These are phyloP conservation scores for Panulirus ornatus DNA, from an alignment of 1,140 invertebrate species.

Conservation along the genomic window DNA sequence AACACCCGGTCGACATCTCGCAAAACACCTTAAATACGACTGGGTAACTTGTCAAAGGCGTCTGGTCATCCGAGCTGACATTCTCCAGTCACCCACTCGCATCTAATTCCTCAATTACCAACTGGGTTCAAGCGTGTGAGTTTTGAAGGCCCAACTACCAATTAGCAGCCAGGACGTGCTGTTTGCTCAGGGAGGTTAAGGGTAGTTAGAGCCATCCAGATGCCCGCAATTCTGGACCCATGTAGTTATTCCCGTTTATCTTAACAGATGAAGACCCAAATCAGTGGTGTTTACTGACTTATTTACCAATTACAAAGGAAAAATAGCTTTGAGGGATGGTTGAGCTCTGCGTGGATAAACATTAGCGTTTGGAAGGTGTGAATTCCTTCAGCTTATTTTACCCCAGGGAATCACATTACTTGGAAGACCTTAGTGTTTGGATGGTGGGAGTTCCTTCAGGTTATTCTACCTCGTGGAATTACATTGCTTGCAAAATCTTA, in stretches of 20 bases:
- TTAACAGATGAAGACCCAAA: neutral
- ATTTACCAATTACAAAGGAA: neutral
- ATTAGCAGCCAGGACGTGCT: slow-evolving; percentile 4
- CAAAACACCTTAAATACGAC: too few species aligned
- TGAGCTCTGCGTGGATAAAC: too few species aligned
- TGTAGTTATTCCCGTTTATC: slow-evolving; percentile 12
- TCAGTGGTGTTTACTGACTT: slow-evolving; percentile 18
- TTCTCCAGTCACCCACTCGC: neutral
- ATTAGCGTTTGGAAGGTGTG: too few species aligned
- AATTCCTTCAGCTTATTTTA: too few species aligned
- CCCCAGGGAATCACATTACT: too few species aligned
- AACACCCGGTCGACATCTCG: too few species aligned
- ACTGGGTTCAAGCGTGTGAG: slow-evolving; percentile 11
- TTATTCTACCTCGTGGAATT: too few species aligned
- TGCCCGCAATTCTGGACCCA: neutral
- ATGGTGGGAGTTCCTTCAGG: too few species aligned
- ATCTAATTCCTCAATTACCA: slow-evolving; percentile 3
- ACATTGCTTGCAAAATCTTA: too few species aligned
- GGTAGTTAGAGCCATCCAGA: slow-evolving; percentile 7
- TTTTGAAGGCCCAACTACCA: slow-evolving; percentile 16
- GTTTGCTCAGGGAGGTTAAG: neutral
- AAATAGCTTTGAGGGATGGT: neutral
- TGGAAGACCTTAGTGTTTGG: too few species aligned
- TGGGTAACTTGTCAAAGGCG: too few species aligned
- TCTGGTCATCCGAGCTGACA: too few species aligned